A percentile compares a stretch with the other conserved stretches of the same genome.
phyloP scores from a whole-genome alignment of 2,113 vertebrate species.

The Tychaedon coryphoeus region DNA sequence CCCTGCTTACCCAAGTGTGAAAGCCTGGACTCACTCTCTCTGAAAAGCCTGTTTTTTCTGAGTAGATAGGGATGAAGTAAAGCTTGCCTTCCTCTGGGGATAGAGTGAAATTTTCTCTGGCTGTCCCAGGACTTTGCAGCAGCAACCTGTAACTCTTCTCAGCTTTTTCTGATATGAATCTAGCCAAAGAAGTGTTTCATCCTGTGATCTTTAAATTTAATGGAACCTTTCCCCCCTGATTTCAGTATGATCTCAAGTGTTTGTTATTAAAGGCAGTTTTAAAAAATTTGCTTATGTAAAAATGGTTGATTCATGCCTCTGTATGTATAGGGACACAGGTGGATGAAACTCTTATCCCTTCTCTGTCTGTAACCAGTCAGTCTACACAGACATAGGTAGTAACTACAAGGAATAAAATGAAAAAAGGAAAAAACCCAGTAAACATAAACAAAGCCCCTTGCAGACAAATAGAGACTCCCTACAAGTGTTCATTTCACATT shows the following conservation, averaged over 20 bases:
- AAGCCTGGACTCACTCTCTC: not conserved
- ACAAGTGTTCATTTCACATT: not conserved
- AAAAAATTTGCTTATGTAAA: not conserved
- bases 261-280: not conserved
- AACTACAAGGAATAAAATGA: not conserved
- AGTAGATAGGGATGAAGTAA: not conserved
- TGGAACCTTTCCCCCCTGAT: fast-evolving
- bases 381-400: not conserved
- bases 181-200: not conserved
- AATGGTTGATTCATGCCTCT: not conserved
- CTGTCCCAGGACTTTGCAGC: not conserved
- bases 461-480: not conserved
- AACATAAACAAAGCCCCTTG: not conserved
- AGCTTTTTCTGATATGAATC: not conserved
- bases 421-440: not conserved
- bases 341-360: not conserved
- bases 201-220: not conserved
- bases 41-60: not conserved
- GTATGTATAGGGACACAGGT: not conserved
- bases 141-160: not conserved
- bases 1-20: not conserved
- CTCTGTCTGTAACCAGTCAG: not conserved
- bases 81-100: not conserved
- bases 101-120: not conserved
- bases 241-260: not conserved